Base-by-base conservation (phyloP, 2,888 invertebrate species). In the Timema cristinae region DNA sequence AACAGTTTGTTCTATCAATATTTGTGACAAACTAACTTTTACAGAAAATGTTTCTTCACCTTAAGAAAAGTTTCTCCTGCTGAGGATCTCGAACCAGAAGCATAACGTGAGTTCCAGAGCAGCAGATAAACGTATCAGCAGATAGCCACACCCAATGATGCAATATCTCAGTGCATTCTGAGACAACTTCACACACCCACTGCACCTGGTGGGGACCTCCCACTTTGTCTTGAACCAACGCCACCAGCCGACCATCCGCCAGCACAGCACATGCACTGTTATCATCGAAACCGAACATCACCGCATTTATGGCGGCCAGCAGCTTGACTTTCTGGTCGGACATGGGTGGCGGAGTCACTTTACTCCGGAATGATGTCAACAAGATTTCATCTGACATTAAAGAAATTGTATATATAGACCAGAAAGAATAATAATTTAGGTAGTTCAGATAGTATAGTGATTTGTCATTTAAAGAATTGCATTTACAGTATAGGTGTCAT, bases 261-360 rank as follows among this genome's bases (percentile, higher is more conserved):
- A 84, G 82, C 48, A 79, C 76, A n/a, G 81, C 79, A 78, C 84
- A 63, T 9, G 48, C 11, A 11, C 63, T 48, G 6, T 16, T 48
- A 47, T 13, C 10, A 10, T 47, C 63, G 47, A 10, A 6, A 9
- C 47, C 84, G 83, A 90, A 90, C 74, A 85, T 81, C 16, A 91
- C 82, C 50, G 85, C 84, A 79, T 89, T 89, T 2, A 91, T 85
- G 73, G 86, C 82, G 49, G 81, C 80, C 0, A 86, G 82, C 72
- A 88, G 81, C 69, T 86, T 79, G 13, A 93, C 78, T 76, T 85
- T 84, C 70, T 85, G 83, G 69, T 89, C 88, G 73, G 87, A 85
- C 91, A 94, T 90, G 52, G 96, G 96, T 1, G 97, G 96, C 50
- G 97, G 96, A 11, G 94, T 85, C 48, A 93, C 85, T 72, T 88